These are phyloP conservation scores for Grapholita molesta DNA, from an alignment of 1,140 invertebrate species.

Conservation along the genomic window DNA sequence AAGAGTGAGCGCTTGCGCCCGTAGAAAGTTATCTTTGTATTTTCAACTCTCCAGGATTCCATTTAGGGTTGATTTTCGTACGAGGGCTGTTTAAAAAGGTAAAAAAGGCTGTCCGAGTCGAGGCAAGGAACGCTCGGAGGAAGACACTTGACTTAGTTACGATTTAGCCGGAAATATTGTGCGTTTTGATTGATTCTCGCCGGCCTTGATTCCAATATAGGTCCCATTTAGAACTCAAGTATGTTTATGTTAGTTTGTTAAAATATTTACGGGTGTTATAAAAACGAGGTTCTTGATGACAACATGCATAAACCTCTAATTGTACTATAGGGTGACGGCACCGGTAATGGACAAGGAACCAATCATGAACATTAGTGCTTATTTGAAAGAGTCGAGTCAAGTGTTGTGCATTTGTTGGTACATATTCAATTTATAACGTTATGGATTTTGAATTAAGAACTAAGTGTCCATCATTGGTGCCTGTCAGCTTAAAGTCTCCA, in stretches of 20 bases:
- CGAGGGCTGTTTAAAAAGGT: slow-evolving; percentile 34
- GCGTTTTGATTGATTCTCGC: not conserved
- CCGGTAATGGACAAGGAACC: too few relatives aligned
- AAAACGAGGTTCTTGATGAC: too few relatives aligned
- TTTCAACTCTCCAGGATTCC: slow-evolving; percentile 35
- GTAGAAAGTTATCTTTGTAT: slow-evolving; percentile 26
- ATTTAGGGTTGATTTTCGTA: slow-evolving; percentile 33
- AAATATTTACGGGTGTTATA: not conserved
- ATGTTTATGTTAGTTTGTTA: not conserved
- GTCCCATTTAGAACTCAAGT: not conserved
- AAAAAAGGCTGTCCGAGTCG: slow-evolving; percentile 60
- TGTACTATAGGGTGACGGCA: too few relatives aligned
- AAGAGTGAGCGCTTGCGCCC: slow-evolving; percentile 53
- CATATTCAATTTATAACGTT: too few relatives aligned
- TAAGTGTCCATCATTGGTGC: too few relatives aligned
- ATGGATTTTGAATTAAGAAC: too few relatives aligned
- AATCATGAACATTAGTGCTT: too few relatives aligned
- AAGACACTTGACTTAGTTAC: slow-evolving; percentile 47
- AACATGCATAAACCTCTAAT: too few relatives aligned
- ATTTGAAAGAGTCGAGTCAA: too few relatives aligned
- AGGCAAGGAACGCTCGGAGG: slow-evolving; percentile 41
- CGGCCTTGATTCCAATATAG: not conserved
- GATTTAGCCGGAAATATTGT: slow-evolving; percentile 2
- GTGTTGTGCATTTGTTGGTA: too few relatives aligned
- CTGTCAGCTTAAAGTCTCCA: too few relatives aligned